Conservation (phyloP, 30 jellyfish, hydroid and myxozoan genomes). For the Nemopilema nomurai region DNA sequence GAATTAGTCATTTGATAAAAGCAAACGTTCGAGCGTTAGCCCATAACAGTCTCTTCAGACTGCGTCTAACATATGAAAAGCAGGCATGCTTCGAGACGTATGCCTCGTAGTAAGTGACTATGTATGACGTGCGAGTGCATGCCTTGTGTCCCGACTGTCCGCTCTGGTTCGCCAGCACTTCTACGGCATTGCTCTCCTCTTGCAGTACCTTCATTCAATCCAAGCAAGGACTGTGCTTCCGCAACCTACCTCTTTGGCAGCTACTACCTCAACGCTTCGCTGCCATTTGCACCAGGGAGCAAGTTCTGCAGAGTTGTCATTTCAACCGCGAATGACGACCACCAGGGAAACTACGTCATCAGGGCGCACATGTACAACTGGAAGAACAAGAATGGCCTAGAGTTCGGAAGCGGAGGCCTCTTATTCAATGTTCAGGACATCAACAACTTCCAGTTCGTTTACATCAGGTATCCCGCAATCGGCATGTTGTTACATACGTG, state of each 20-base stretch:
- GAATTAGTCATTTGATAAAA: too few species aligned
- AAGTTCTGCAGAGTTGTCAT: conserved; percentile 13
- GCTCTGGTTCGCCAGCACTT: too few species aligned
- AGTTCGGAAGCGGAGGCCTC: conserved; percentile 10
- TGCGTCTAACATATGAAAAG: too few species aligned
- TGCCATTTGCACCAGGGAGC: conserved; percentile 10
- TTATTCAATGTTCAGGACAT: conserved; percentile 25
- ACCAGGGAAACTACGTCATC: conserved; percentile 15
- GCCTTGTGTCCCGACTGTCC: too few species aligned
- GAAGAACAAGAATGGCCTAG: neutral
- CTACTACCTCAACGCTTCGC: conserved; percentile 24
- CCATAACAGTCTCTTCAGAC: too few species aligned
- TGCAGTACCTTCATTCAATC: conserved; percentile 1
- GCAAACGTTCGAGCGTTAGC: too few species aligned
- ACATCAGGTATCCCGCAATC: neutral
- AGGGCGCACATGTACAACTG: conserved; percentile 18
- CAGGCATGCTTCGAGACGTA: too few species aligned
- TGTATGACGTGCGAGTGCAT: too few species aligned
- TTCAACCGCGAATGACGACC: neutral
- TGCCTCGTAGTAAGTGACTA: too few species aligned
- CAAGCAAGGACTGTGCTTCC: conserved; percentile 13
- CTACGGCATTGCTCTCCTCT: neutral
- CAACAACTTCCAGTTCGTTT: conserved; percentile 11
- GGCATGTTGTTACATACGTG: too few species aligned
- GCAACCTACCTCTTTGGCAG: neutral